Evolutionary conservation across 2,113 vertebrate species (phyloP).

Genomic region (Amphiprion percula): DNA sequence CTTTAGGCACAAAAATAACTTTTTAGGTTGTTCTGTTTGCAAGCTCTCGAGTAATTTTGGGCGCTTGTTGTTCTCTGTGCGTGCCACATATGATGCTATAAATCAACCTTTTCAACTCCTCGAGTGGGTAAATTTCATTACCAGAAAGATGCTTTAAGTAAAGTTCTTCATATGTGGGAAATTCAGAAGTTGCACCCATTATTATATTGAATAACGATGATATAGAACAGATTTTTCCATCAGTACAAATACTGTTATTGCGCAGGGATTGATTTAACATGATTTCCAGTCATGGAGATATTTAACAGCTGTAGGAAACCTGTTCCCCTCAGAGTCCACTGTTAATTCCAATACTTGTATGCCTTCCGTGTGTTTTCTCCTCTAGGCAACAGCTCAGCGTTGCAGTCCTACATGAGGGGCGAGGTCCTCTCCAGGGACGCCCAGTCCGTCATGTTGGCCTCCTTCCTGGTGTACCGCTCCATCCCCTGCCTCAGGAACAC

Average conservation of each 20-base stretch:
- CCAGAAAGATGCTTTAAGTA: too few species aligned
- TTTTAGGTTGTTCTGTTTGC: background rate
- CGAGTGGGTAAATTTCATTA: background rate
- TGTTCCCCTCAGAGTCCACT: background rate
- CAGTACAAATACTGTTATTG: too few species aligned
- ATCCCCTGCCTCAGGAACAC: slow-evolving; percentile 87
- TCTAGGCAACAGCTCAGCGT: slow-evolving; percentile 86
- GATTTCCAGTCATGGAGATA: background rate
- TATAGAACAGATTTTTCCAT: too few species aligned
- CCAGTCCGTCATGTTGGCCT: slow-evolving; percentile 88
- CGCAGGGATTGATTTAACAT: background rate
- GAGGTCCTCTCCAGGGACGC: slow-evolving; percentile 78
- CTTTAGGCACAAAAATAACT: background rate
- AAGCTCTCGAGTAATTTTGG: too few species aligned
- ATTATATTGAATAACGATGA: too few species aligned
- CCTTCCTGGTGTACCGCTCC: slow-evolving; percentile 93
- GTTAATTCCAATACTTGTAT: background rate
- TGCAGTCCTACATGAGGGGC: slow-evolving; percentile 88
- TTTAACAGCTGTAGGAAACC: background rate
- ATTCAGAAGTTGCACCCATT: background rate
- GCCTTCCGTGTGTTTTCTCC: slow-evolving; percentile 5
- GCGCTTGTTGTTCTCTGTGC: too few species aligned
- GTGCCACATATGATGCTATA: too few species aligned
- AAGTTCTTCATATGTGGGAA: too few species aligned
- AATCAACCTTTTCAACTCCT: too few species aligned